Percentiles rank a stretch among this genome's conserved stretches.
phyloP scores from a whole-genome alignment of 2,113 vertebrate species.

The Mola mola region DNA sequence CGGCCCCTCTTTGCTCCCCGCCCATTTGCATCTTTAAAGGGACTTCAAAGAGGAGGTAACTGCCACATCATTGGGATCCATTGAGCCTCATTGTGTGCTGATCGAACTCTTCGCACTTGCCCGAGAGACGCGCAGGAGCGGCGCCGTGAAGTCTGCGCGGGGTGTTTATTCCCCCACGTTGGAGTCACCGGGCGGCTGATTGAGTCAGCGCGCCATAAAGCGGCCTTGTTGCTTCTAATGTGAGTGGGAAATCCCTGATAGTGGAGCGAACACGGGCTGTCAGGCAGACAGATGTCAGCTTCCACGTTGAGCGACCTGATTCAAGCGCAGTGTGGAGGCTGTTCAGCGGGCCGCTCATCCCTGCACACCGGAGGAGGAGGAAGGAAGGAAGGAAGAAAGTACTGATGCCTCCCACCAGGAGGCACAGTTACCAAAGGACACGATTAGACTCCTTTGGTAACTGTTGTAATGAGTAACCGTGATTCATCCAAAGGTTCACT shows the following conservation, averaged over 20 bases:
- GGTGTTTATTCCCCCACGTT: conserved; percentile 63
- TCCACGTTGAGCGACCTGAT: no score
- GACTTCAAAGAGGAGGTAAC: conserved; percentile 75
- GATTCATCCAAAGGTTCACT: not conserved
- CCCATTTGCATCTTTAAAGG: conserved; percentile 69
- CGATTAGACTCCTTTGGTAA: not conserved
- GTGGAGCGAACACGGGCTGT: no score
- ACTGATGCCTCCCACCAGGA: conserved; percentile 39
- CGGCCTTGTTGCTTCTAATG: no score
- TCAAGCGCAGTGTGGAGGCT: no score
- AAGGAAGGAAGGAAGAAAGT: no score
- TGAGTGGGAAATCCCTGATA: no score
- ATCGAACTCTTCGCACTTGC: conserved; percentile 66
- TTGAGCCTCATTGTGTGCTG: conserved; percentile 66
- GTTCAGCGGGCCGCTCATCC: no score
- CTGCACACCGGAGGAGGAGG: no score
- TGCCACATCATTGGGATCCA: conserved; percentile 71
- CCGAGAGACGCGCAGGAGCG: conserved; percentile 49
- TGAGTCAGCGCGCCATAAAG: no score
- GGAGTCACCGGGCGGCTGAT: conserved; percentile 62
- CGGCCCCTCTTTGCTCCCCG: conserved; percentile 2
- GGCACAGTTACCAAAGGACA: conserved; percentile 34
- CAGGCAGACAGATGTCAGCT: no score
- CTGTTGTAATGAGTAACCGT: not conserved
- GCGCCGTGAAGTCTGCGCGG: conserved; percentile 76